These are phyloP conservation scores for Notocelia uddmanniana DNA, from an alignment of 2,888 invertebrate species.

Conservation along the genomic window DNA sequence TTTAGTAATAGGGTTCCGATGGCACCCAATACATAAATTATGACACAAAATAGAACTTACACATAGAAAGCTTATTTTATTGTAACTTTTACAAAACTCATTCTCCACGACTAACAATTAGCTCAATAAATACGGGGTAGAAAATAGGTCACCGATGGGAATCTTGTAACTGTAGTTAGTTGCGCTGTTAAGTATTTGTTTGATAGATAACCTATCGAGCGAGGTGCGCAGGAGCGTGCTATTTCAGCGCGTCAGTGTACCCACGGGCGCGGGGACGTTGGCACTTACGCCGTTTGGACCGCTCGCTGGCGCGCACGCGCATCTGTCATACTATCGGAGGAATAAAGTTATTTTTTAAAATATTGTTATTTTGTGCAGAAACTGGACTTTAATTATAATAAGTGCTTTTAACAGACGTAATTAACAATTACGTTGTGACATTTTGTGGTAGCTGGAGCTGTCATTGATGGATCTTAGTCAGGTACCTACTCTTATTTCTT, in stretches of 20 bases:
- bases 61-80: too few species aligned
- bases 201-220: conserved; percentile 39
- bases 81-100: too few species aligned
- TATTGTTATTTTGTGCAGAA: not conserved
- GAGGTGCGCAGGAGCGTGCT: conserved; percentile 41
- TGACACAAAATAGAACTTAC: too few species aligned
- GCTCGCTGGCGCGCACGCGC: conserved; percentile 8
- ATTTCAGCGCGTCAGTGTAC: conserved; percentile 41
- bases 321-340: conserved; percentile 3
- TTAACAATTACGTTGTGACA: not conserved
- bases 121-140: not conserved
- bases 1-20: too few species aligned
- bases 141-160: conserved; percentile 22
- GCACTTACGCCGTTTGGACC: conserved; percentile 42
- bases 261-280: conserved; percentile 36
- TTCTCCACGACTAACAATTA: too few species aligned
- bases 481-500: conserved; percentile 26
- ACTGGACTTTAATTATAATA: not conserved
- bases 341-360: conserved; percentile 5
- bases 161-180: conserved; percentile 11
- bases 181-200: conserved; percentile 37
- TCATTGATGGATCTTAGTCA: conserved; percentile 41
- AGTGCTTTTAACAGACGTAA: not conserved
- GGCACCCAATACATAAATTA: too few species aligned
- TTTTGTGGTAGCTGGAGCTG: conserved; percentile 9